These are phyloP conservation scores for Chiroxiphia lanceolata DNA, from an alignment of 2,797 vertebrate species.

Conservation along the genomic window DNA sequence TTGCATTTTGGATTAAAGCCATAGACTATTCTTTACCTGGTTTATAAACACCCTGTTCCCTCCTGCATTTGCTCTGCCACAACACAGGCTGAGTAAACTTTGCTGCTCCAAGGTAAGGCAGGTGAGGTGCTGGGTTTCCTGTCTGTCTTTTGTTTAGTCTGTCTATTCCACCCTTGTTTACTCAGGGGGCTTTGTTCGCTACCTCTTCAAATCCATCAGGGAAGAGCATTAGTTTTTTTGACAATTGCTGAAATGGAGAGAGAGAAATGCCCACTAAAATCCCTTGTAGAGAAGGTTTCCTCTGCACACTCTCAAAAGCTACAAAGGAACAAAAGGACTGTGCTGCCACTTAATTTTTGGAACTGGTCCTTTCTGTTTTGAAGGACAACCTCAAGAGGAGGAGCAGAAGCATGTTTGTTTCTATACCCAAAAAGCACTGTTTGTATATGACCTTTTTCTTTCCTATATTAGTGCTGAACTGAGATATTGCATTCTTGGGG, in stretches of 20 bases:
- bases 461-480: not conserved
- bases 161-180: not conserved
- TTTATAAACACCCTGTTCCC: not conserved
- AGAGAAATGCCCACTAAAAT: not conserved
- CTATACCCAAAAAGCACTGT: not conserved
- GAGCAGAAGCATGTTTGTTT: not conserved
- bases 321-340: not conserved
- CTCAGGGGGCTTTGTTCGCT: not conserved
- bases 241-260: not conserved
- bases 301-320: not conserved
- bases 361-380: not conserved
- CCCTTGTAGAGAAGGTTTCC: not conserved
- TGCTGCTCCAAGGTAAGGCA: not conserved
- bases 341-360: not conserved
- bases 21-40: not conserved
- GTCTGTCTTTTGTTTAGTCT: not conserved
- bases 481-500: not conserved
- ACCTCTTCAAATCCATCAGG: not conserved
- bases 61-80: not conserved
- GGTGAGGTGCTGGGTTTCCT: not conserved
- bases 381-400: not conserved
- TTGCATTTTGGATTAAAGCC: not conserved
- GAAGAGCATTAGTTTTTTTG: not conserved
- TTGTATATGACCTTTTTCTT: not conserved
- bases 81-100: not conserved